Evolutionary conservation across 2,113 vertebrate species (phyloP).

Genomic region (Vidua macroura): DNA sequence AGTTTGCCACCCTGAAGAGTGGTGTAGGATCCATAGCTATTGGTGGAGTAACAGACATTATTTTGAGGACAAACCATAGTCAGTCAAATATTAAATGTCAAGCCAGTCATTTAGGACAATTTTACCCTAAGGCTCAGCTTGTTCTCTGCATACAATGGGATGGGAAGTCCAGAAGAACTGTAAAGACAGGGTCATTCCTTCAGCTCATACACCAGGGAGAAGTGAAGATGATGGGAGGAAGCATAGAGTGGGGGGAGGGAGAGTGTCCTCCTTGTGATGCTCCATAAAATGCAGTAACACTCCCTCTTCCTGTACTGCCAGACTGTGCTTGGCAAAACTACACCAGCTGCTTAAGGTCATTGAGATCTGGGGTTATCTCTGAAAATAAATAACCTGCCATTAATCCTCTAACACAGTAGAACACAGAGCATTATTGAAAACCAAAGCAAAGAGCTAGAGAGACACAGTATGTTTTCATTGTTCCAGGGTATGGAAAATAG

Average conservation of each 20-base stretch:
- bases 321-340: not conserved
- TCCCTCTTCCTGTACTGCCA: not conserved
- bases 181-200: not conserved
- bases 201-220: not conserved
- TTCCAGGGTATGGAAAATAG: not conserved
- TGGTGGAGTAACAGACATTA: not conserved
- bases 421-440: not conserved
- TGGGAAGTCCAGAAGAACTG: not conserved
- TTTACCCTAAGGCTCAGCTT: conserved; percentile 19
- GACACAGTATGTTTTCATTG: not conserved
- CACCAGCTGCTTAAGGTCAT: not conserved
- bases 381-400: not conserved
- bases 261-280: not conserved
- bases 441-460: not conserved
- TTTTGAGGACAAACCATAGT: conserved; percentile 30
- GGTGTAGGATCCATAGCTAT: not conserved
- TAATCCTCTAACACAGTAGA: not conserved
- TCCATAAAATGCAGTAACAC: not conserved
- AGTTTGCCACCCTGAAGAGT: not conserved
- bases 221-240: not conserved
- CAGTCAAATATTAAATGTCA: not conserved
- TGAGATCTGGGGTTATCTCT: not conserved
- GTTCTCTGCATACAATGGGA: not conserved
- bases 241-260: not conserved
- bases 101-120: not conserved